Base-by-base conservation (phyloP, 37 sponge, comb jelly and placozoan species). In the Mnemiopsis leidyi region DNA sequence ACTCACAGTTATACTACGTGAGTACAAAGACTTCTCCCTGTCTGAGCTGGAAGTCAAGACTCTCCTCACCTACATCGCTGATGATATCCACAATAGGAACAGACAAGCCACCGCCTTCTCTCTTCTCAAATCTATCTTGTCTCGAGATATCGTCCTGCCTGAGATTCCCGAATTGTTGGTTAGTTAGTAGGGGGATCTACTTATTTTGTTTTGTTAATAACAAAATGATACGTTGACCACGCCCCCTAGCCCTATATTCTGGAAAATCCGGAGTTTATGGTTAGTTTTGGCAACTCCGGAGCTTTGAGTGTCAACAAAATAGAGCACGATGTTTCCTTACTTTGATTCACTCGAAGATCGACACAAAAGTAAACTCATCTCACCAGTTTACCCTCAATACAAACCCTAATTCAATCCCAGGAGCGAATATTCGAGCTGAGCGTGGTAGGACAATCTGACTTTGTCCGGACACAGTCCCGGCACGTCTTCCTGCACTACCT, bases 1-100 rank as follows among this genome's bases (percentile, higher is more conserved):
- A 36, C 29, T 85, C 29, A 85, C 90, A 1, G 90, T 85, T 16
- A 40, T 85, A 25, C 26, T 85, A 61, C 90, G 90, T 2, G 90
- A 85, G 30, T 85, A 85, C 90, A 85, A 40, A 37, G 90, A 85
- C 61, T 85, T 39, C 30, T 36, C 40, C 28, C 61, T 85, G 38
- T 36, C 90, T 1, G 90, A 85, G 48, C 25, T 23, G 0, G 36
- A 85, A 29, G 23, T 33, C 1, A 28, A 85, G 61, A 40, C 90
- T 2, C 48, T 85, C 29, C 29, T 85, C 2, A 39, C 38, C 48
- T 85, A 85, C 90, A 85, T 85, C 0, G 90, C 90, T 5, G 90
- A 85, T 40, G 90, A 85, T 39, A 85, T 85, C 90, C 90, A 85
- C 61, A 85, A 85, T 29, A 13, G 90, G 29, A 85, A 85, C 48